A percentile compares a stretch with the other conserved stretches of the same genome.
Conservation (phyloP, 2,797 vertebrate species). For the Tangara arthus region DNA sequence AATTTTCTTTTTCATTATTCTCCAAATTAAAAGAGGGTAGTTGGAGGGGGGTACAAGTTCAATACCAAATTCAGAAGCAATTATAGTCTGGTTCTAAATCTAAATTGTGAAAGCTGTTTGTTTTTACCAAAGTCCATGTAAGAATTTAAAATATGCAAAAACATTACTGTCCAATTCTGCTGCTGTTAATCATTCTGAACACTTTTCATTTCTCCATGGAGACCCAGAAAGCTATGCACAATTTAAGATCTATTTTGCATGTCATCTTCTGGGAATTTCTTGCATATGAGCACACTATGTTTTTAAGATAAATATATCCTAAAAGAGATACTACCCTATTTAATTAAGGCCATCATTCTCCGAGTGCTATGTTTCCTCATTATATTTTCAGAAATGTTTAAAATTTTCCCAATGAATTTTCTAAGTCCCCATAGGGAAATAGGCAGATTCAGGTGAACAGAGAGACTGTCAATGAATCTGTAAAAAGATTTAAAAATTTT, state of each 20-base stretch:
- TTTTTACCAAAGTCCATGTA: background rate
- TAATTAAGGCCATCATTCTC: background rate
- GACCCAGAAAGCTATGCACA: background rate
- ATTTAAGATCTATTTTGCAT: background rate
- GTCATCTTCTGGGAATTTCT: background rate
- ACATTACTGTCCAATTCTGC: background rate
- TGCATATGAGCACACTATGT: background rate
- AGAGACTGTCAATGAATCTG: background rate
- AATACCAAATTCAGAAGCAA: background rate
- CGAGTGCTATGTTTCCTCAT: background rate
- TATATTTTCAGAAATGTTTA: background rate
- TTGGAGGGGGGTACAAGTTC: background rate
- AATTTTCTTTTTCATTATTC: conserved; percentile 32
- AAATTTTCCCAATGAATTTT: background rate
- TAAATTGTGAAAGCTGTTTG: background rate
- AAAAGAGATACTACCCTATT: background rate
- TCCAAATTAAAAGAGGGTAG: background rate
- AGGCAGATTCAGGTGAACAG: background rate
- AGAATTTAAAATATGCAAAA: background rate
- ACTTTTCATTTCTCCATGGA: background rate
- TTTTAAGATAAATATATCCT: background rate
- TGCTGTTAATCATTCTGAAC: background rate
- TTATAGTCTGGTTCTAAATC: background rate
- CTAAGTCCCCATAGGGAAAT: background rate
- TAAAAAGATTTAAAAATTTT: background rate